Evolutionary conservation across 2,888 invertebrate genomes (phyloP), one percentile per base, ranked within the genome.

Genomic region (Apotomis betuletana): DNA sequence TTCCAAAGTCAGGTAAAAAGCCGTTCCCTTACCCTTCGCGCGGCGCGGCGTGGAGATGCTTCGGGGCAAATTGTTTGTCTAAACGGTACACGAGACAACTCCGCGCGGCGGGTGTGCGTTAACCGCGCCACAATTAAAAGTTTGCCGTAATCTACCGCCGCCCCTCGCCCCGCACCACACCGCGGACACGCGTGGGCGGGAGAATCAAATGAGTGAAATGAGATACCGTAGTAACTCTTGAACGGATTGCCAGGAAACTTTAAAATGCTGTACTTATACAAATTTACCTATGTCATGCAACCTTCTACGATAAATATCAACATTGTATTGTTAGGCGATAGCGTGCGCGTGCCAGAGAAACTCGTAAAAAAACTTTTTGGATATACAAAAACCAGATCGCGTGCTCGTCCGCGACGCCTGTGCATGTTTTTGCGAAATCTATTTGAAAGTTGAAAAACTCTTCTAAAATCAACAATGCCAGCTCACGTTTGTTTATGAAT

Each of bases 121-220:
- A n/a, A 49, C 9, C 6, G n/a, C 36, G 55, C 62, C 55, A 61
- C 62, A 69, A 69, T 69, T 69, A 69, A 69, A 69, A 69, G 69
- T 69, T 69, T 55, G 13, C 27, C 12, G 55, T 55, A 62, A 69
- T 62, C 57, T 49, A 27, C 27, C 27, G 27, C 27, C 27, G 44
- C 49, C 12, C 52, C 58, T 41, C 58, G 15, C 49, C 3, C n/a
- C 13, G 9, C 38, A 13, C 38, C 51, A 3, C 12, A 6, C 8
- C 13, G 38, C 59, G 27, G 36, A 52, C 52, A 63, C 38, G 63
- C 36, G 38, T 52, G 10, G 49, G 2, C 0, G 44, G 44, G 44
- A 5, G 44, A 44, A 44, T 44, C 5, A 44, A 44, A 9, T 10
- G 10, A 49, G 49, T 49, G 9, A 49, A 49, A 41, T 41, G 41